Percentiles rank a stretch among this genome's conserved stretches.
phyloP scores from a whole-genome alignment of 2,113 vertebrate genomes.

The Corythoichthys haematopterus region DNA sequence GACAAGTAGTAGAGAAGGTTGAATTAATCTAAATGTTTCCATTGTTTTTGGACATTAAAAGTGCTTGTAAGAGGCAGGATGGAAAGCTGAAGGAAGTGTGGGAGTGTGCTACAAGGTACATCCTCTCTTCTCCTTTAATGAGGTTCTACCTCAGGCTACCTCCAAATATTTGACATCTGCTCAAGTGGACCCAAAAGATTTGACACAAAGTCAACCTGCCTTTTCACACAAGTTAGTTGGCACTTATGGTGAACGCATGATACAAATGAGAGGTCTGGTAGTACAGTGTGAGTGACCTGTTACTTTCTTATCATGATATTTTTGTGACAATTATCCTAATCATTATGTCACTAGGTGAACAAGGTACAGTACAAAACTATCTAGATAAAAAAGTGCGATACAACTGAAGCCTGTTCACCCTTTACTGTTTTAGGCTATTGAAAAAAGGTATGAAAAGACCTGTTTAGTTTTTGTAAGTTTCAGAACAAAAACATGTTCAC shows the following conservation, averaged over 20 bases:
- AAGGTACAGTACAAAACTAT: not conserved
- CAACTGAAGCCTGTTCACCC: not conserved
- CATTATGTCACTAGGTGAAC: not conserved
- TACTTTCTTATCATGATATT: not conserved
- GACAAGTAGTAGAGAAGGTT: not conserved
- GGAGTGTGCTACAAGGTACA: constrained; percentile 43
- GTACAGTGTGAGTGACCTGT: not conserved
- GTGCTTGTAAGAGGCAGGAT: constrained; percentile 7
- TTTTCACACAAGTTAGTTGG: constrained; percentile 30
- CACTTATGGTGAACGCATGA: not conserved
- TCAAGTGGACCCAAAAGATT: constrained; percentile 39
- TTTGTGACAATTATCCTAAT: not conserved
- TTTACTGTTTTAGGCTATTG: not conserved
- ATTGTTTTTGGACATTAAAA: not conserved
- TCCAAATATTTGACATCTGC: constrained; percentile 44
- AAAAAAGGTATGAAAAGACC: constrained; percentile 18
- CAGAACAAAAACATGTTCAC: constrained; percentile 29
- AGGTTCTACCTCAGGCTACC: constrained; percentile 46
- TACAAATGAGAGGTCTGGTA: not conserved
- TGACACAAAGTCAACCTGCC: constrained; percentile 31
- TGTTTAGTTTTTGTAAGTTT: not conserved
- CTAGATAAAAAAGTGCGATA: not conserved
- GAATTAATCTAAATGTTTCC: not conserved
- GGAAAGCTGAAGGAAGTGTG: constrained; percentile 31
- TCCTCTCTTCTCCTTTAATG: constrained; percentile 43